Evolutionary conservation across 2,888 invertebrate genomes (phyloP), one percentile per base, ranked within the genome.

Genomic region (Parnassius apollo): DNA sequence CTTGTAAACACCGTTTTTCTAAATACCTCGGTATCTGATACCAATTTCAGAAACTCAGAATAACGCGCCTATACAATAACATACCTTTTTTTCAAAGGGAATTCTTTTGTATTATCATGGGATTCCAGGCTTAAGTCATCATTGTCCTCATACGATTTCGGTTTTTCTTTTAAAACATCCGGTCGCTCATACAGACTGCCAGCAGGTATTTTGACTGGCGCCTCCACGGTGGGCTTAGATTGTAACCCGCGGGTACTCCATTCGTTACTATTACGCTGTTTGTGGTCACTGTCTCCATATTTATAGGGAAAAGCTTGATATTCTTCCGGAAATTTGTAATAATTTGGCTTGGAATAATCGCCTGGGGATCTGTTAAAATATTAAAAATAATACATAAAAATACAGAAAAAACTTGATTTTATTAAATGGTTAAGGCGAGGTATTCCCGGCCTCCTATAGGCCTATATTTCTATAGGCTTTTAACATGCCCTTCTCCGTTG

Each of bases 151-250:
- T 69, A 68, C 4, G 69, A 62, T 9, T 66, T 69, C 2, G 87
- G 85, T 22, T 78, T 83, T 1, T 81, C 82, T 48, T 78, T 84
- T 55, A 87, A 88, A 0, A 82, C 72, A 7, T 81, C 81, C 0
- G 83, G 81, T 0, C 77, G 74, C 65, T 81, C 76, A 68, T 91
- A 91, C 0, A 89, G 70, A 0, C 86, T 87, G 1, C 91, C 91
- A 0, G 90, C 91, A 8, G 73, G 73, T 2, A 73, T 66, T 49
- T 72, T 81, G 12, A 81, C 73, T 0, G 88, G 85, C 0, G 76
- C 74, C 62, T 83, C 80, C 2, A 75, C 77, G 0, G 88, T 88
- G 0, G 87, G 86, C 57, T 68, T 80, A 1, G 85, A 77, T 18
- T 86, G 86, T 52, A 83, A 65, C 13, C 68, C 68, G 10, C 67